Conservation (phyloP, 53 echinoderm and acorn worm species). For the Hippasteria phrygiana region DNA sequence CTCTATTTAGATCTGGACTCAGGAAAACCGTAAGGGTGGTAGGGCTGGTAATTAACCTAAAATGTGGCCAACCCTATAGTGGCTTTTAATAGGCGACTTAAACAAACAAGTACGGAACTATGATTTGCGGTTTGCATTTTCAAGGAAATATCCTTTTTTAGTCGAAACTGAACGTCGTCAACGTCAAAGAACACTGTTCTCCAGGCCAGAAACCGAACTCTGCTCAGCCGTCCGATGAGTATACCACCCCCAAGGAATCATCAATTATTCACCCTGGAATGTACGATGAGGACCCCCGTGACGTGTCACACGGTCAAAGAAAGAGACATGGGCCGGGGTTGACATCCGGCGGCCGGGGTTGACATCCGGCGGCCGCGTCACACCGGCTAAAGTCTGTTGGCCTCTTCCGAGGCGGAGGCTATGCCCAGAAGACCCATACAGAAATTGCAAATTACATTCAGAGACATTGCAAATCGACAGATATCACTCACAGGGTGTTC, state of each 20-base stretch:
- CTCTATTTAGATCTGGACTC: too few species aligned
- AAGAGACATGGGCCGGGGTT: background rate
- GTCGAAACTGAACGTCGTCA: background rate
- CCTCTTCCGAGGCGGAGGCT: too few species aligned
- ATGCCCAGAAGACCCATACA: background rate
- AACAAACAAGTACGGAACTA: too few species aligned
- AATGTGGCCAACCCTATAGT: too few species aligned
- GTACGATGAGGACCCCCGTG: background rate
- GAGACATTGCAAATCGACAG: conserved; percentile 31
- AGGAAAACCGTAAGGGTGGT: too few species aligned
- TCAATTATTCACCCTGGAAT: conserved; percentile 10
- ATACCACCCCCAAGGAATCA: background rate
- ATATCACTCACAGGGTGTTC: conserved; percentile 47
- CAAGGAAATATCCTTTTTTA: too few species aligned
- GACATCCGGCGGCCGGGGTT: background rate
- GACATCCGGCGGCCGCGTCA: conserved; percentile 15
- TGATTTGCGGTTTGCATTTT: too few species aligned
- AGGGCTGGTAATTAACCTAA: too few species aligned
- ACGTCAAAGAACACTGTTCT: background rate
- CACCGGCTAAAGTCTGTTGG: too few species aligned
- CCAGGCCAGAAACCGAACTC: conserved; percentile 6
- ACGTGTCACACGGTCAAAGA: too few species aligned
- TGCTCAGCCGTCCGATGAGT: background rate
- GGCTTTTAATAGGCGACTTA: too few species aligned
- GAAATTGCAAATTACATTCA: conserved; percentile 36